phyloP scores from a whole-genome alignment of 2,113 vertebrate species.

The Galemys pyrenaicus region DNA sequence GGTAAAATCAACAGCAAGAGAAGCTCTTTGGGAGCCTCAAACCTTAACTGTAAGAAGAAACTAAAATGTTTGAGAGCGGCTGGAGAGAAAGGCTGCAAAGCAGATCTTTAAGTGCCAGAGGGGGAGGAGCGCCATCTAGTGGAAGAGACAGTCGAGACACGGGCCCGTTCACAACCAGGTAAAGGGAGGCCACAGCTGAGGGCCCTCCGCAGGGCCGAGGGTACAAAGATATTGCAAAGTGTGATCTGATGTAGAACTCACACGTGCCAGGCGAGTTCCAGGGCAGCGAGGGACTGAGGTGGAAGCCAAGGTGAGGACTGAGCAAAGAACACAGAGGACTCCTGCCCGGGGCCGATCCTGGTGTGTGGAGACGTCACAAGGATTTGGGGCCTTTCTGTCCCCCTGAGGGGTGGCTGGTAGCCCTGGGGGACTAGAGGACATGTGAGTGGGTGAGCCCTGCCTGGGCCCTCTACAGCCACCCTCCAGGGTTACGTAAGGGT shows the following conservation, averaged over 20 bases:
- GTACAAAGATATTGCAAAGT: background rate
- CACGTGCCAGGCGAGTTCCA: background rate
- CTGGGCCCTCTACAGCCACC: background rate
- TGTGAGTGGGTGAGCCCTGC: background rate
- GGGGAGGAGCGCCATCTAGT: slow-evolving; percentile 79
- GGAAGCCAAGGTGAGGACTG: background rate
- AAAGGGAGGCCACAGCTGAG: too few species aligned
- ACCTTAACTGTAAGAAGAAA: slow-evolving; percentile 15
- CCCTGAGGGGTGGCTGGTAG: background rate
- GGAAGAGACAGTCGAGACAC: slow-evolving; percentile 54
- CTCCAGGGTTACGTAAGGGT: background rate
- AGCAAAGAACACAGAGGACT: background rate
- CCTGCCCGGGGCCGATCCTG: background rate
- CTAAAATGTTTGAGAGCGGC: background rate
- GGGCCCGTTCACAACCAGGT: background rate
- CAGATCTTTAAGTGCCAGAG: background rate
- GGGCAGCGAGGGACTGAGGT: background rate
- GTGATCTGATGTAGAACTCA: background rate
- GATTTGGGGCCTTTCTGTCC: background rate
- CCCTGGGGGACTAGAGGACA: background rate
- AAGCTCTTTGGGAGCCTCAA: background rate
- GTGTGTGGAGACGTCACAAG: background rate
- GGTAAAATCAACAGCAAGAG: background rate
- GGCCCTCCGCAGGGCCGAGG: background rate
- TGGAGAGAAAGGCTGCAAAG: background rate